Percentiles rank a stretch among this genome's conserved stretches.
Conservation (phyloP, 1,140 invertebrate genomes). For the Nasonia vitripennis region DNA sequence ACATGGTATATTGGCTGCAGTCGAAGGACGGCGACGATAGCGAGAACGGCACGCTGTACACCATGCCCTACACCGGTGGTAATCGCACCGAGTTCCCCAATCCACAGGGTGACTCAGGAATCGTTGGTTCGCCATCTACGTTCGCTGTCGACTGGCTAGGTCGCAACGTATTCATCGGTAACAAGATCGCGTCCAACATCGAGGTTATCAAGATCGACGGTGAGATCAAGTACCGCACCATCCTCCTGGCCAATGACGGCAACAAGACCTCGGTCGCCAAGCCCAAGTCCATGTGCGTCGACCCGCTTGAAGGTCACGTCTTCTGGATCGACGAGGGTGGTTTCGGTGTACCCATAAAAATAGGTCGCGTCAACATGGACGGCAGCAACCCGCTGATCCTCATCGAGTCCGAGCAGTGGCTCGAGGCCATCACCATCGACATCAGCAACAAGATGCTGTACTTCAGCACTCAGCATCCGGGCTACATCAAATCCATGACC, state of each 20-base stretch:
- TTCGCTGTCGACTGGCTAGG: conserved; percentile 98
- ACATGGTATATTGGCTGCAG: conserved; percentile 91
- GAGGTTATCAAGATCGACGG: conserved; percentile 93
- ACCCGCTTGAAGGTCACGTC: conserved; percentile 90
- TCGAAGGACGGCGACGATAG: conserved; percentile 83
- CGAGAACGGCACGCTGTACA: conserved; percentile 89
- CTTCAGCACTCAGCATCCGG: conserved; percentile 87
- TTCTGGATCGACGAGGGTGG: conserved; percentile 97
- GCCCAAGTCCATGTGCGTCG: conserved; percentile 91
- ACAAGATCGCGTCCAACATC: conserved; percentile 92
- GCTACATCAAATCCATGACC: conserved; percentile 83
- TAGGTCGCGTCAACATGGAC: conserved; percentile 96
- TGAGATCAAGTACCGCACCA: conserved; percentile 87
- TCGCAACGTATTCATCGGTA: conserved; percentile 95
- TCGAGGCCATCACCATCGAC: conserved; percentile 91
- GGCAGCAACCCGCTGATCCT: conserved; percentile 86
- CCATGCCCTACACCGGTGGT: conserved; percentile 89
- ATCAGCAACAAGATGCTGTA: conserved; percentile 89
- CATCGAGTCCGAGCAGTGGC: conserved; percentile 80
- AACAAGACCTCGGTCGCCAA: conserved; percentile 89
- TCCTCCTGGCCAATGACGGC: conserved; percentile 94
- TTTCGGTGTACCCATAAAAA: conserved; percentile 91
- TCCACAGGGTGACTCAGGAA: conserved; percentile 80
- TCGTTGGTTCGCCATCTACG: conserved; percentile 92
- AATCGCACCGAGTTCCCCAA: conserved; percentile 91